Evolutionary conservation across 37 sponge, comb jelly and placozoan genomes (phyloP), one percentile per base, ranked within the genome.

Genomic region (Beroe forskalii): DNA sequence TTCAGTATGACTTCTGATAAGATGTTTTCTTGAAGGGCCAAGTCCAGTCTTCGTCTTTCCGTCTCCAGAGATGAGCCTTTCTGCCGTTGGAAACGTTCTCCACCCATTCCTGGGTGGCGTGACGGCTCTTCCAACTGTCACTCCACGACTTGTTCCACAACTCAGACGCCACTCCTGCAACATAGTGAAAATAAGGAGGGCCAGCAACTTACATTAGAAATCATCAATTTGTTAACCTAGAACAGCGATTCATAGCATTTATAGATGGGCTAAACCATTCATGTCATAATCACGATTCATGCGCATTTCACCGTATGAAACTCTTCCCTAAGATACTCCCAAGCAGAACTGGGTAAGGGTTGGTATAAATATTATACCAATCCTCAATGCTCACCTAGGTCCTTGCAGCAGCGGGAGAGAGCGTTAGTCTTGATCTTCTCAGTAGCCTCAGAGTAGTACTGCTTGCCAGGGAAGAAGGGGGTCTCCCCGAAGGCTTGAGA

Each of bases 401-500:
- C 86, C 20, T 80, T 80, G 86, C 86, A 80, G 27, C 86, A 80
- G n/a, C 86, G 37, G 9, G 55, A 33, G 1, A 80, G 86, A 17
- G 86, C 86, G 14, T 32, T 38, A 3, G 40, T 23, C 28, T 80
- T 80, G 12, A 80, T 80, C 27, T 44, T 80, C 86, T 80, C 86
- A 1, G 86, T 44, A 27, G 86, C 86, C 0, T 80, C 55, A 25
- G 86, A 80, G 55, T 80, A 80, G 30, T 43, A 44, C 86, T 80
- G 86, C 24, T 80, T 80, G 55, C 55, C 55, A 1, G 86, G 24
- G 86, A 38, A 80, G 30, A 80, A 80, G 55, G 44, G 25, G 12
- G 86, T 80, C 22, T 80, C 86, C 0, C 86, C 86, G 48, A 80
- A 80, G 0, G 86, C 86, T 44, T 80, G 86, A 1, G 86, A 80